Evolutionary conservation across 1,140 invertebrate genomes (phyloP), one percentile per base, ranked within the genome.

Genomic region (Tetramorium simillimum): DNA sequence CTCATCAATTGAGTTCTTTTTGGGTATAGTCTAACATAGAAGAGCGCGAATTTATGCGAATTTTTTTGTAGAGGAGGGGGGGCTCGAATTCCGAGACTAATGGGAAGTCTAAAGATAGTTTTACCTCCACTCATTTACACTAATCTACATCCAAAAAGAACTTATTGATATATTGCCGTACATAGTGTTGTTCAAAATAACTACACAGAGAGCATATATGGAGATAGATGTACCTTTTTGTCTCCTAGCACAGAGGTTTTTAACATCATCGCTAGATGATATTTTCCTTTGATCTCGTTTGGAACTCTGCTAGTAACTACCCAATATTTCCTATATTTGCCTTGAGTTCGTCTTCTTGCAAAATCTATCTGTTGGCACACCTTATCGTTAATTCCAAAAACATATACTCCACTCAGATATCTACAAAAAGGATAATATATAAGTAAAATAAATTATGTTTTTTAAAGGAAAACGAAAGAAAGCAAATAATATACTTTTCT

Each of bases 401-500:
- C 18, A 9, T 80, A 85, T 9, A 94, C 16, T 21, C 94, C 94
- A 84, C 73, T 92, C 78, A 92, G 92, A 76, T 89, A 94, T 37
- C 94, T 95, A 62, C 21, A 37, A 33, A 60, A n/a, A 73, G 51
- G 5, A 12, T 28, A 60, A 69, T 21, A 65, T 70, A 28, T 43
- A 28, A 28, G 46, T 6, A 88, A 58, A 37, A 24, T 51, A 62
- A 67, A 51, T n/a, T 18, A n/a, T 37, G 37, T 33, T 37, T 72
- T 56, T 76, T 33, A 51, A 3, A 86, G 37, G 53, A 86, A 73
- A 72, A 9, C 4, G 65, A 24, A n/a, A 69, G 21, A 3, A 33
- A 33, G 33, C 33, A 33, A 0, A 16, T 10, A n/a, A 65, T 49
- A 75, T 92, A 95, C 95, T 92, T 95, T 89, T 95, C 94, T 18